Conservation (phyloP, 2,113 vertebrate species). For the Strigops habroptila region DNA sequence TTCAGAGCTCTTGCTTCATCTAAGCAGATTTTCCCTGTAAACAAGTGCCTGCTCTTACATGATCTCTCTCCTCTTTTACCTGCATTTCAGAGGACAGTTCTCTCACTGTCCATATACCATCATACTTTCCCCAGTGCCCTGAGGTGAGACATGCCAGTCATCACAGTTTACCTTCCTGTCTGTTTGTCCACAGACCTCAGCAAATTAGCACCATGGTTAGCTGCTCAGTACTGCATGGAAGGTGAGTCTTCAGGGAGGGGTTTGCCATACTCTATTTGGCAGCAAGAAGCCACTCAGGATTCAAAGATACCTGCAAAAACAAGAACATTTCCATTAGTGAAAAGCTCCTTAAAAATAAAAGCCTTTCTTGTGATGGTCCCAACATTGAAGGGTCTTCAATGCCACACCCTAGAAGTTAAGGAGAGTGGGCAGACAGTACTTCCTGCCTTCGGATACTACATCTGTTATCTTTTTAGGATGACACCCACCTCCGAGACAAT, state of each 20-base stretch:
- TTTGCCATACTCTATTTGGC: neutral
- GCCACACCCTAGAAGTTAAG: neutral
- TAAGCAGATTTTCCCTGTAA: neutral
- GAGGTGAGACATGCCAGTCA: neutral
- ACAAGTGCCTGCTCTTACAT: neutral
- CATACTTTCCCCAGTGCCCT: neutral
- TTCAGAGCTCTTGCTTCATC: neutral
- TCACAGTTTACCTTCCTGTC: neutral
- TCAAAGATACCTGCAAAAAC: neutral
- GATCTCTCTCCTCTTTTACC: neutral
- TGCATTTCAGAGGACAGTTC: neutral
- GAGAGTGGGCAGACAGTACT: neutral
- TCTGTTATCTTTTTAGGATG: neutral
- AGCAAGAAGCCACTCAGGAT: neutral
- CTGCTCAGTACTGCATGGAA: neutral
- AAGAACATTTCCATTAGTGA: neutral
- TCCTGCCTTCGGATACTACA: neutral
- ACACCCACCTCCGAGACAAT: neutral
- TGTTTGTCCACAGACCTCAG: neutral
- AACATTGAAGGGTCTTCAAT: neutral
- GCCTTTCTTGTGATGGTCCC: neutral
- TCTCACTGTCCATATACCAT: neutral
- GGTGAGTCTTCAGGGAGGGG: neutral
- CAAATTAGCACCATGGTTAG: neutral
- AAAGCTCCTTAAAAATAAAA: neutral